Evolutionary conservation across 2,797 vertebrate genomes (phyloP), one percentile per base, ranked within the genome.

Genomic region (Parauchenoglanis punctatus): DNA sequence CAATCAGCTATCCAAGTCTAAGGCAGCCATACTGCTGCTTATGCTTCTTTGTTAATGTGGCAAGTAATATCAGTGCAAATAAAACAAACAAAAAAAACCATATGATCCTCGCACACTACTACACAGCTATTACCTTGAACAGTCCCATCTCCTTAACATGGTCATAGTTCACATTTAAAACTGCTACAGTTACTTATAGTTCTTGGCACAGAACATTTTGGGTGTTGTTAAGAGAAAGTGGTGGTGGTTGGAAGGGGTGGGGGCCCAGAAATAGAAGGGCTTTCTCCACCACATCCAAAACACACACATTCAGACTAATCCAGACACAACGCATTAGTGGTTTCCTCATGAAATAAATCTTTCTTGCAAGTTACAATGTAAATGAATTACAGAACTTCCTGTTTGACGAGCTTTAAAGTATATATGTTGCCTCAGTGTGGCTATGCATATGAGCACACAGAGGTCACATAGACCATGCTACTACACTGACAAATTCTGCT

Each of bases 271-370:
- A 82, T 81, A 25, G 25, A 49, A 82, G 25, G 23, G 12, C 80
- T 82, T 82, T 82, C 61, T 49, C 35, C 6, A 82, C 59, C 61
- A 67, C 44, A 82, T 82, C 81, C 61, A 44, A 49, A 7, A 46
- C 23, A 61, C 58, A 80, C 35, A 44, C 35, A 61, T 3, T 31
- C 40, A 17, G 7, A 65, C 40, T 10, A 28, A 65, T 65, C 2
- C 44, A 65, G 25, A 18, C 25, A 67, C 25, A 67, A 49, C 15
- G 8, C 81, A 82, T 82, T 82, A 65, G 61, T 20, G 61, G 59
- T 82, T 67, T 52, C 40, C 61, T 67, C 40, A 31, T 82, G 25
- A 65, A 49, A 82, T 82, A 28, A 82, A 82, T 6, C 15, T 28
- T 67, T 28, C 25, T 31, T 81, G 35, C 25, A 82, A 65, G 7